Evolutionary conservation across 1,140 invertebrate species (phyloP).

Genomic region (Drosophila insularis): DNA sequence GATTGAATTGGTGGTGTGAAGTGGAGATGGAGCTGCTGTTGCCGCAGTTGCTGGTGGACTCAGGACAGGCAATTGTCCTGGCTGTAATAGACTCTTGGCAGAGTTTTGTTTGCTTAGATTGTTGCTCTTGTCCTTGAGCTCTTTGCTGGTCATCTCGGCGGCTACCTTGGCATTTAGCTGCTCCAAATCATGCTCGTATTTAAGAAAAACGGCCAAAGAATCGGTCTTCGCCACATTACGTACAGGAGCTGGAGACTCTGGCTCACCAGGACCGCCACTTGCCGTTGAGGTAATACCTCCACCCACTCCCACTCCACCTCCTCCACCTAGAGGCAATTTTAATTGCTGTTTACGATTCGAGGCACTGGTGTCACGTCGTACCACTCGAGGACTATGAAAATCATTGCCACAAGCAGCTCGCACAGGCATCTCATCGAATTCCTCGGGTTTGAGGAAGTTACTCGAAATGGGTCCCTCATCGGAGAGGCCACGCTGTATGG

Average conservation of each 20-base stretch:
- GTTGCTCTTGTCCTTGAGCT: slow-evolving; percentile 81
- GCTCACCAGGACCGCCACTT: slow-evolving; percentile 7
- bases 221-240: slow-evolving; percentile 75
- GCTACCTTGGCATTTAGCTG: slow-evolving; percentile 60
- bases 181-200: slow-evolving; percentile 80
- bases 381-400: slow-evolving; percentile 74
- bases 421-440: slow-evolving; percentile 82
- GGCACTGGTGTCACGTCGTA: slow-evolving; percentile 70
- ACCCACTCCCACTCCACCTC: not conserved
- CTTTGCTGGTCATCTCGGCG: slow-evolving; percentile 68
- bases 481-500: slow-evolving; percentile 80
- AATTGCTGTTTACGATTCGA: slow-evolving; percentile 72
- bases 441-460: slow-evolving; percentile 81
- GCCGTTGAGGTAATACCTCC: not conserved
- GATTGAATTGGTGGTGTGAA: not conserved
- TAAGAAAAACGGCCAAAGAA: slow-evolving; percentile 77
- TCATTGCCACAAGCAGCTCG: slow-evolving; percentile 77
- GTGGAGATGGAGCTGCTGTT: not conserved
- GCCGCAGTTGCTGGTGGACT: slow-evolving; percentile 8
- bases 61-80: slow-evolving; percentile 35
- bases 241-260: slow-evolving; percentile 4
- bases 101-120: slow-evolving; percentile 79
- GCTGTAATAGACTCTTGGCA: slow-evolving; percentile 67
- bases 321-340: slow-evolving; percentile 49
- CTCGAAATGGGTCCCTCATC: slow-evolving; percentile 81